Evolutionary conservation across 2,888 invertebrate genomes (phyloP).

Genomic region (Agrochola lota): DNA sequence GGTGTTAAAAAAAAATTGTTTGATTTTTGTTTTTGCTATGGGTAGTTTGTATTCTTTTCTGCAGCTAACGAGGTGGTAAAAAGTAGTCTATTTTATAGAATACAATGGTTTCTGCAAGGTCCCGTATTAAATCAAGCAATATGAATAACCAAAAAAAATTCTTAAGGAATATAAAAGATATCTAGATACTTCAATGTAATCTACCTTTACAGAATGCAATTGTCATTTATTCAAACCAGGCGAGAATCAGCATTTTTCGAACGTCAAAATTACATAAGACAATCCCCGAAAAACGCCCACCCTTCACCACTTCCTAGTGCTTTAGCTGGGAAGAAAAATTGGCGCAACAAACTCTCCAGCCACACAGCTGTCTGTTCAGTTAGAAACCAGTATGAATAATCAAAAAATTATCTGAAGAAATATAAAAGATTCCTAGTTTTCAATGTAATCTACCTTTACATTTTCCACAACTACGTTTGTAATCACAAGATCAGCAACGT

Average conservation of each 20-base stretch:
- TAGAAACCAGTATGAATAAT: too few relatives aligned
- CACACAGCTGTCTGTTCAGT: too few relatives aligned
- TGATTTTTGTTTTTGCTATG: background rate
- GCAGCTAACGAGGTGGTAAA: background rate
- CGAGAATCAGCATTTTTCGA: too few relatives aligned
- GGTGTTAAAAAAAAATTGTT: conserved; percentile 33
- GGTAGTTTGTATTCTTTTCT: background rate
- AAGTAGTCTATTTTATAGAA: background rate
- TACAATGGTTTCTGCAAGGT: background rate
- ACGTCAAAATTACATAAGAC: too few relatives aligned
- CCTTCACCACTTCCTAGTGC: too few relatives aligned
- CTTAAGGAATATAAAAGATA: background rate
- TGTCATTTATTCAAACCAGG: too few relatives aligned
- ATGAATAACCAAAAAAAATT: background rate
- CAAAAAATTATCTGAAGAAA: background rate
- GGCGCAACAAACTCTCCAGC: too few relatives aligned
- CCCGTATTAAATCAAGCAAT: too few relatives aligned
- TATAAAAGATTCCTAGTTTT: background rate
- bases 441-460: background rate
- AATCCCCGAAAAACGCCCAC: too few relatives aligned
- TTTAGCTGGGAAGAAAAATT: too few relatives aligned
- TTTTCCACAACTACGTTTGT: background rate
- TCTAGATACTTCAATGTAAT: background rate
- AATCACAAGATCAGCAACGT: background rate
- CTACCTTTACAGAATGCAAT: background rate